Base-by-base conservation (phyloP, 2,797 vertebrate species). In the Halcyon leucocephala region DNA sequence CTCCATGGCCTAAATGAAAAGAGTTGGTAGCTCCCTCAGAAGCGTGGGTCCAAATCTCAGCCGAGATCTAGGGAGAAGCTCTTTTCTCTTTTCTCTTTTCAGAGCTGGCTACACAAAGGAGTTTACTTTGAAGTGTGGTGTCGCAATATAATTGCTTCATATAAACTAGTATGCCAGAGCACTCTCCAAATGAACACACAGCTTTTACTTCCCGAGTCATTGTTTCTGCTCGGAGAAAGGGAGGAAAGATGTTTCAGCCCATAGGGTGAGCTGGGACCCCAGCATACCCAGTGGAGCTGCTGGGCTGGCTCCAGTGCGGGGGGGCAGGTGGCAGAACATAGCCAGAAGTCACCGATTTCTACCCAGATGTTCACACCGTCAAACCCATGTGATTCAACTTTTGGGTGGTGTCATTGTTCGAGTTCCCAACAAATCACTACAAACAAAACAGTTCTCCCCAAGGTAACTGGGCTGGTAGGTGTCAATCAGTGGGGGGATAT, bases 81-180 rank as follows among this genome's bases (percentile, higher is more conserved):
- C 58, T 91, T 60, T 95, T 78, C 66, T 82, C 35, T 93, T 81
- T 90, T 81, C 66, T 82, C 35, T 93, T 78, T 90, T 81, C 80
- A 87, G 85, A 88, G 48, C 60, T 85, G 71, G 48, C 85, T 57
- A 22, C 35, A 79, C 83, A 87, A 84, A 90, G 66, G 62, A 82
- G 24, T 80, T 89, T 25, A n/a, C 93, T 95, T 93, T 91, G 89
- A 89, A 89, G 21, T 35, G 31, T 60, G 64, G 33, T 90, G 67
- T 61, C 0, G 0, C 55, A 77, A 46, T 51, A 31, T 46, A 85
- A 73, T 87, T 85, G 41, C 61, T 87, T 64, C 49, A 7, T 41
- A 65, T 12, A 74, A 89, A 77, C 18, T 13, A 19, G 44, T 24
- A 70, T 22, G 60, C 26, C 71, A 86, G 60, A 82, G 52, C 52